Evolutionary conservation across 2,888 invertebrate genomes (phyloP).

Genomic region (Patella pellucida): DNA sequence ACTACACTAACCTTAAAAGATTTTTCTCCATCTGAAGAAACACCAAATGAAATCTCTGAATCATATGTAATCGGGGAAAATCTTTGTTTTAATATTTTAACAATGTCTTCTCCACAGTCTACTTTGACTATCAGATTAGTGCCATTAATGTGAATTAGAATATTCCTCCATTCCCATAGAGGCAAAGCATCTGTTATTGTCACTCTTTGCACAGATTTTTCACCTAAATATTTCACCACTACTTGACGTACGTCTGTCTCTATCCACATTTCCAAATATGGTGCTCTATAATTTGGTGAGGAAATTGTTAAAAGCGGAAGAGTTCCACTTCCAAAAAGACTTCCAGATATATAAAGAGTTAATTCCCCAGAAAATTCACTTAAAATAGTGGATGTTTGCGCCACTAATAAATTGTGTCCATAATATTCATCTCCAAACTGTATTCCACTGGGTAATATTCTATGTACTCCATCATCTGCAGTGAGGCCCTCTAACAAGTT

Average conservation of each 20-base stretch:
- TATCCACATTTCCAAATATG: constrained; percentile 49
- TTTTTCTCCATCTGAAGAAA: constrained; percentile 34
- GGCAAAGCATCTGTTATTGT: constrained; percentile 42
- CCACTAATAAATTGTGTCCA: constrained; percentile 37
- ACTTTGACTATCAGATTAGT: constrained; percentile 43
- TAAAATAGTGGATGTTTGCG: constrained; percentile 38
- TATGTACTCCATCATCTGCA: constrained; percentile 31
- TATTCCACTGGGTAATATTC: constrained; percentile 43
- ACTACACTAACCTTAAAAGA: constrained; percentile 43
- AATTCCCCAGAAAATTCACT: constrained; percentile 45
- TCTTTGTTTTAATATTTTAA: constrained; percentile 42
- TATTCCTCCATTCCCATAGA: constrained; percentile 41
- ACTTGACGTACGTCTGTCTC: constrained; percentile 46
- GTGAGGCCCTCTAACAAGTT: constrained; percentile 37
- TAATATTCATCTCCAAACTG: constrained; percentile 40
- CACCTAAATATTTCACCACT: constrained; percentile 55
- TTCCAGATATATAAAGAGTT: constrained; percentile 40
- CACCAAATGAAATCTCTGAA: constrained; percentile 43
- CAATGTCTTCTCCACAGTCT: constrained; percentile 43
- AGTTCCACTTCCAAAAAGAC: constrained; percentile 23
- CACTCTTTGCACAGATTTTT: constrained; percentile 54
- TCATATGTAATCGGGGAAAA: constrained; percentile 40
- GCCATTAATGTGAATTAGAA: constrained; percentile 45
- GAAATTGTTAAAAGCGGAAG: constrained; percentile 51
- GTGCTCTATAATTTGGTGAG: constrained; percentile 44